Conservation (phyloP, 2,888 invertebrate species). For the Cephus runcator region DNA sequence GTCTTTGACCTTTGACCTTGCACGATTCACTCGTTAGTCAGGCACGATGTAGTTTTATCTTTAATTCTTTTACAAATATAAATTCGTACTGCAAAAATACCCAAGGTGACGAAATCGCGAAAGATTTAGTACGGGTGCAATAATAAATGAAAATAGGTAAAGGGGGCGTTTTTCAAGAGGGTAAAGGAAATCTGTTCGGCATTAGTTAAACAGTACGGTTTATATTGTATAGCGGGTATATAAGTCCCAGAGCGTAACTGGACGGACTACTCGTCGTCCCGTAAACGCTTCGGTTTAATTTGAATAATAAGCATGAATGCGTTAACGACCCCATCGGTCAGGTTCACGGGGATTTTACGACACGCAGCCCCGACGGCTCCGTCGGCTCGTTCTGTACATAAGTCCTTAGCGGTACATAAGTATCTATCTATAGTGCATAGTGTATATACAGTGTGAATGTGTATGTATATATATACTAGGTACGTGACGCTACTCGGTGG, state of each 20-base stretch:
- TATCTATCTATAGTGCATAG: conserved; percentile 5
- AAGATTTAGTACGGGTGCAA: neutral
- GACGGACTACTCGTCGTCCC: conserved; percentile 17
- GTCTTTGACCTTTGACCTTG: no score
- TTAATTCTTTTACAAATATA: neutral
- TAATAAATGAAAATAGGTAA: neutral
- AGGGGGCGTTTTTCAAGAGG: neutral
- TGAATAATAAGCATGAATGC: conserved; percentile 49
- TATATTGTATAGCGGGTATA: neutral
- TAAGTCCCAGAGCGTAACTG: neutral
- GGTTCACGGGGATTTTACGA: conserved; percentile 35
- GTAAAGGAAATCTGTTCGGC: neutral
- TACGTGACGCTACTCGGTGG: neutral
- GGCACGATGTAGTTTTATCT: no score
- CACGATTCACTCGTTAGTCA: no score
- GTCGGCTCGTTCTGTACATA: neutral
- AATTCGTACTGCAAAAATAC: neutral
- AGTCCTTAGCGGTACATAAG: neutral
- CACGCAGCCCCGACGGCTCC: conserved; percentile 11
- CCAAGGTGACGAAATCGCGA: neutral
- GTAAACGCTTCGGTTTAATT: conserved; percentile 46
- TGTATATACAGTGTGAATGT: neutral
- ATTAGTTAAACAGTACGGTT: neutral
- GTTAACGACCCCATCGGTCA: conserved; percentile 46
- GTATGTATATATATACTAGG: neutral